Evolutionary conservation across 1,140 invertebrate genomes (phyloP).

Genomic region (Drosophila ambigua): DNA sequence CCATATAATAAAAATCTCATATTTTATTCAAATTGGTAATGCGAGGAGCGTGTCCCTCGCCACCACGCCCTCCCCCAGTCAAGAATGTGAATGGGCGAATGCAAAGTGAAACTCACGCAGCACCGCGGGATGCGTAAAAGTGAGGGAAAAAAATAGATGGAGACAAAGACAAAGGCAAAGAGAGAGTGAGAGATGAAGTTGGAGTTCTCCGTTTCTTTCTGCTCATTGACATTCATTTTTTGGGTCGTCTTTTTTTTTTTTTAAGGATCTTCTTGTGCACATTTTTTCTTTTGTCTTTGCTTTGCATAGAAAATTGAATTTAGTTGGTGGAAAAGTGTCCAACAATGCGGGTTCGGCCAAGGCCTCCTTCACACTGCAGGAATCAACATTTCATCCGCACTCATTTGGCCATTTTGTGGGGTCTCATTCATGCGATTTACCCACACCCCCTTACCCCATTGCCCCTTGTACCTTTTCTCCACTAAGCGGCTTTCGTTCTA

Average conservation of each 20-base stretch:
- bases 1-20: conserved; percentile 79
- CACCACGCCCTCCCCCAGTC: no score
- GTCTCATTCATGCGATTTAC: conserved; percentile 18
- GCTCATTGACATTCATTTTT: conserved; percentile 65
- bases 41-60: conserved; percentile 31
- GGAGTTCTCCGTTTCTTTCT: conserved; percentile 33
- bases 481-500: conserved; percentile 67
- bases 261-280: background rate
- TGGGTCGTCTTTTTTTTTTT: conserved; percentile 7
- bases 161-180: background rate
- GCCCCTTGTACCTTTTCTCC: conserved; percentile 5
- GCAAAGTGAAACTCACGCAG: conserved; percentile 38
- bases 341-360: conserved; percentile 17
- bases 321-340: conserved; percentile 18
- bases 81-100: conserved; percentile 18
- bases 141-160: no score
- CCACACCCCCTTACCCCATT: background rate
- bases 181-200: background rate
- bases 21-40: conserved; percentile 83
- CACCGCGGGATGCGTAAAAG: conserved; percentile 6
- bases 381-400: background rate
- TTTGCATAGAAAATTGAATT: conserved; percentile 74
- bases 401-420: conserved; percentile 30
- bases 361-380: background rate
- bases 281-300: conserved; percentile 10